phyloP scores from a whole-genome alignment of 2,888 invertebrate genomes.

The Polietes domitor region DNA sequence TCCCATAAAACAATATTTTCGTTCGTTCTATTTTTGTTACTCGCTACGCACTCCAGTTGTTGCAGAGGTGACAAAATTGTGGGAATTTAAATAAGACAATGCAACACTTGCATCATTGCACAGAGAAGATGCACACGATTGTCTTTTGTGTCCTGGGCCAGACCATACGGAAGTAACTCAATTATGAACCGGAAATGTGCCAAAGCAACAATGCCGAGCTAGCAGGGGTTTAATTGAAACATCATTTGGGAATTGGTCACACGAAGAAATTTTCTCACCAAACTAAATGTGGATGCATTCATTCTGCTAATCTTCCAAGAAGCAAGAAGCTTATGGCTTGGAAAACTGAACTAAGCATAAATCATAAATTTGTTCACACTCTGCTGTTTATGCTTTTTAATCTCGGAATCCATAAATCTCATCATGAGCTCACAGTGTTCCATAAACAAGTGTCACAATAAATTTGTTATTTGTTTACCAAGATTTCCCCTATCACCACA shows the following conservation, averaged over 20 bases:
- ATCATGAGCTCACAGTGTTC: neutral
- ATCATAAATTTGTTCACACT: conserved; percentile 47
- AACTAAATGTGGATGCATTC: neutral
- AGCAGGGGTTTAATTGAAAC: conserved; percentile 16
- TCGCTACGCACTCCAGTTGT: neutral
- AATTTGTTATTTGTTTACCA: conserved; percentile 42
- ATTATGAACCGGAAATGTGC: conserved; percentile 28
- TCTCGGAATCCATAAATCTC: conserved; percentile 11
- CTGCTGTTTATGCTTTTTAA: neutral
- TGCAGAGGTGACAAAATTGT: conserved; percentile 43
- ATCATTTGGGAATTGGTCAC: conserved; percentile 12
- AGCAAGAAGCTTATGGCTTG: no score
- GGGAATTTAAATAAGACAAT: conserved; percentile 37
- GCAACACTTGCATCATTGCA: conserved; percentile 44
- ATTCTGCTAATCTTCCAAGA: neutral
- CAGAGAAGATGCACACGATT: neutral
- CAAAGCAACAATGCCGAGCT: neutral
- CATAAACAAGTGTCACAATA: conserved; percentile 35
- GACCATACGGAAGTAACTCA: conserved; percentile 47
- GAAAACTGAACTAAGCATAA: neutral
- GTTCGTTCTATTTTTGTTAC: neutral
- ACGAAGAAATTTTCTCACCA: conserved; percentile 4
- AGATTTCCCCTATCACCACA: neutral
- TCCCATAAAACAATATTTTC: neutral
- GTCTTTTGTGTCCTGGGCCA: neutral